phyloP scores from a whole-genome alignment of 2,113 vertebrate species.

The Narcine bancroftii region DNA sequence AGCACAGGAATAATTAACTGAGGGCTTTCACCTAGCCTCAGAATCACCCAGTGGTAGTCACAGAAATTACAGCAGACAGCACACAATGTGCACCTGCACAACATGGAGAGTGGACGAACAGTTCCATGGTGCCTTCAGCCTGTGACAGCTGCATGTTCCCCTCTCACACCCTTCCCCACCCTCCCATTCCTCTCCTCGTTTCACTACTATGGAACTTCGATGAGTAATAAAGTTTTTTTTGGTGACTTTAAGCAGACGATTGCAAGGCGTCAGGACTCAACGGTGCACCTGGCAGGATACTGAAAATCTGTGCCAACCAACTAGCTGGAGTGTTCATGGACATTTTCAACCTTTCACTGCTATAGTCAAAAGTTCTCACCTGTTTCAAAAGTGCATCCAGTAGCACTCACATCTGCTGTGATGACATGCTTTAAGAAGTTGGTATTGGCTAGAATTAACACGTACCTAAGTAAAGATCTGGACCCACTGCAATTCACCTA shows the following conservation, averaged over 20 bases:
- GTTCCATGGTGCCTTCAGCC: not conserved
- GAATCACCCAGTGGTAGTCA: not conserved
- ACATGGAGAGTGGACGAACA: not conserved
- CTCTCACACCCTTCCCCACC: not conserved
- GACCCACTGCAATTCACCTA: too few relatives aligned
- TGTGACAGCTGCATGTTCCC: not conserved
- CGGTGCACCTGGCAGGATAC: too few relatives aligned
- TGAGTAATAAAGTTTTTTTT: not conserved
- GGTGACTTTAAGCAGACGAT: not conserved
- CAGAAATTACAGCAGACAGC: not conserved
- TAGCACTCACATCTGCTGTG: too few relatives aligned
- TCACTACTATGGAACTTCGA: not conserved
- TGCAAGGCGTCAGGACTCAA: too few relatives aligned
- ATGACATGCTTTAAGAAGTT: too few relatives aligned
- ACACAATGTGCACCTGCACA: not conserved
- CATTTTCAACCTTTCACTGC: too few relatives aligned
- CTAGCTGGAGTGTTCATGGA: too few relatives aligned
- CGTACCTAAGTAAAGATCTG: too few relatives aligned
- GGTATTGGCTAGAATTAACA: too few relatives aligned
- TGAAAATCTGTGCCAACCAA: too few relatives aligned
- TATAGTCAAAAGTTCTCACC: too few relatives aligned
- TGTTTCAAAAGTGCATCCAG: too few relatives aligned
- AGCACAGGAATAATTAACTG: not conserved
- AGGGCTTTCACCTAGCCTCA: not conserved
- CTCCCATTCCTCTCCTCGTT: not conserved